A percentile compares a stretch with the other conserved stretches of the same genome.
Evolutionary conservation across 92 coral and sea anemone genomes (phyloP).

Genomic region (Anthopleura xanthogrammica): DNA sequence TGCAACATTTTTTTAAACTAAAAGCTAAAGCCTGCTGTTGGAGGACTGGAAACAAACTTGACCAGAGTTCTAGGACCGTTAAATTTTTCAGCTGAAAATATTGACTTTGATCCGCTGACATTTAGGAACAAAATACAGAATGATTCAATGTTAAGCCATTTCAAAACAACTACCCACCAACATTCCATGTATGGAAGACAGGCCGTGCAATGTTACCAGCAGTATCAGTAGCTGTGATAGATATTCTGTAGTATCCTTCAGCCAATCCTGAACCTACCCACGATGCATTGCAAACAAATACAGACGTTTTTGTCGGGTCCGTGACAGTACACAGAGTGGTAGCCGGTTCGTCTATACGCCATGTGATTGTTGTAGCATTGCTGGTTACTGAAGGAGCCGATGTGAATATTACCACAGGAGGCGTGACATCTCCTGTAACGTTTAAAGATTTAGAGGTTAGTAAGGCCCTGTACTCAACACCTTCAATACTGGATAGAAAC

Average conservation of each 20-base stretch:
- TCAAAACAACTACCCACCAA: too few species aligned
- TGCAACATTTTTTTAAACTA: too few species aligned
- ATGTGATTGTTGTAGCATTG: conserved; percentile 52
- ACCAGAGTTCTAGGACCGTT: too few species aligned
- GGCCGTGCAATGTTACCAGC: conserved; percentile 83
- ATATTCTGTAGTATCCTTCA: conserved; percentile 64
- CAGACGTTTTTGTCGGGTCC: conserved; percentile 60
- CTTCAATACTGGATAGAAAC: too few species aligned
- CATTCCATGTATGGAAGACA: conserved; percentile 72
- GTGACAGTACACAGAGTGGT: conserved; percentile 70
- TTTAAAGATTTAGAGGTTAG: background rate
- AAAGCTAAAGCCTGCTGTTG: too few species aligned
- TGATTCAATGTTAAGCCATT: background rate
- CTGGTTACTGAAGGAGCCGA: conserved; percentile 57
- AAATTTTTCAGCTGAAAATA: background rate
- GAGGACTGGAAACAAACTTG: too few species aligned
- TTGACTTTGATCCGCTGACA: too few species aligned
- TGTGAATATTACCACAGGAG: conserved; percentile 61
- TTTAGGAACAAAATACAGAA: too few species aligned
- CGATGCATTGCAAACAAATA: conserved; percentile 51
- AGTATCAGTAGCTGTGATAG: conserved; percentile 65
- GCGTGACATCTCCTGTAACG: conserved; percentile 66
- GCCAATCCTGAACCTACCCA: conserved; percentile 60
- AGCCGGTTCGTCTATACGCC: conserved; percentile 73
- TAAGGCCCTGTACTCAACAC: too few species aligned